A percentile compares a stretch with the other conserved stretches of the same genome.
phyloP scores from a whole-genome alignment of 2,113 vertebrate genomes.

The Hypomesus transpacificus region DNA sequence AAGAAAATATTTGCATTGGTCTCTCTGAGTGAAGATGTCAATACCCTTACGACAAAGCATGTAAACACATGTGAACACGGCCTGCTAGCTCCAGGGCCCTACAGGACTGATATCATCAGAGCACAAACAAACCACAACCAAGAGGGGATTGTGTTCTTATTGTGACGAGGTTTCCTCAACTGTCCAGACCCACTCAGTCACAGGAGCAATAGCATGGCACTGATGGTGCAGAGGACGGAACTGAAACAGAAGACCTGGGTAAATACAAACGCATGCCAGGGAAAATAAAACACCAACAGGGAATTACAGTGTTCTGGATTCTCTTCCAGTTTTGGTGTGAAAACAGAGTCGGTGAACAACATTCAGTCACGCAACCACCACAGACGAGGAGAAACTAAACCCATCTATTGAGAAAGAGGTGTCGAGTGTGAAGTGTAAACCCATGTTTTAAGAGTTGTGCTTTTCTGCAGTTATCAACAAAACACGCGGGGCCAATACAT shows the following conservation, averaged over 20 bases:
- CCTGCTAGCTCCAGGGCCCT: conserved; percentile 3
- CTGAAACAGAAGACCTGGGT: not conserved
- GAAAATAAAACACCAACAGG: conserved; percentile 1
- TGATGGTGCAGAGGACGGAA: not conserved
- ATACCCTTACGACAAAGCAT: conserved; percentile 13
- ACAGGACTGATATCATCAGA: not conserved
- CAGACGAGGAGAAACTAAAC: too few species aligned
- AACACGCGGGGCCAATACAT: too few species aligned
- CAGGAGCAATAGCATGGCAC: not conserved
- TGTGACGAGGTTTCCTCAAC: not conserved
- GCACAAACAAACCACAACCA: not conserved
- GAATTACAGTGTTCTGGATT: not conserved
- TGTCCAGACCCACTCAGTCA: conserved; percentile 1
- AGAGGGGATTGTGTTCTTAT: not conserved
- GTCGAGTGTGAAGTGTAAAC: too few species aligned
- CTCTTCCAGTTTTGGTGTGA: not conserved
- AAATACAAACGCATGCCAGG: conserved; percentile 1
- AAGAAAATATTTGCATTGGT: conserved; percentile 42
- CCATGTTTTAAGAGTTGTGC: too few species aligned
- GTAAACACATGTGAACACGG: conserved; percentile 18
- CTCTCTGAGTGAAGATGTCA: conserved; percentile 28
- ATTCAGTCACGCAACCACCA: not conserved
- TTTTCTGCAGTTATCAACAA: too few species aligned
- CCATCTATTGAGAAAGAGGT: too few species aligned
- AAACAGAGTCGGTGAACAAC: not conserved